These are phyloP conservation scores for Epinotia nisella DNA, from an alignment of 2,888 invertebrate species.

Conservation along the genomic window DNA sequence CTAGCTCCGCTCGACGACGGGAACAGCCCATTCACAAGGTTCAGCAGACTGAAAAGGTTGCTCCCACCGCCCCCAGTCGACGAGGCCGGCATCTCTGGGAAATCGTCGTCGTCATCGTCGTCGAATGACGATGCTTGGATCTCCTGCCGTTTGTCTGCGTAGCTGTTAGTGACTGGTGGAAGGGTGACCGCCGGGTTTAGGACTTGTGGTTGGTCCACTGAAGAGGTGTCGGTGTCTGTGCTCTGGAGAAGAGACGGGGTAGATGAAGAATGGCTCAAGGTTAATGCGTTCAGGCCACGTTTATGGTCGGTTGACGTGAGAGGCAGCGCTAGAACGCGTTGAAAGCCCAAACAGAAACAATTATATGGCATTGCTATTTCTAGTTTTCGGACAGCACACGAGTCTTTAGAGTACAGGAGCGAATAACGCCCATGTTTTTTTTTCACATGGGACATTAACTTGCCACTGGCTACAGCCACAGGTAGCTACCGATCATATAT, in stretches of 20 bases:
- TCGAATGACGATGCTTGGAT: conserved; percentile 46
- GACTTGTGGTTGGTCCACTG: conserved; percentile 15
- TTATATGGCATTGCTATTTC: too few species aligned
- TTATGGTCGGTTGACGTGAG: too few species aligned
- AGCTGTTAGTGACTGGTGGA: conserved; percentile 21
- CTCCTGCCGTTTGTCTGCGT: conserved; percentile 34
- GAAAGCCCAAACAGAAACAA: too few species aligned
- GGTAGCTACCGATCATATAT: too few species aligned
- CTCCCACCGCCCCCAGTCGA: conserved; percentile 63
- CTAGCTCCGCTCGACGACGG: conserved; percentile 61
- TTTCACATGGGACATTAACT: too few species aligned
- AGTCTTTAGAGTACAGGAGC: too few species aligned
- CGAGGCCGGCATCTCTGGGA: conserved; percentile 51
- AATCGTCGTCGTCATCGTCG: conserved; percentile 63
- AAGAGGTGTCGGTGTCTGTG: conserved; percentile 11
- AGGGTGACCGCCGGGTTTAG: conserved; percentile 33
- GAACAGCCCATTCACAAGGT: conserved; percentile 64
- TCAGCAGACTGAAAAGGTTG: conserved; percentile 69
- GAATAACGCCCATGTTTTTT: too few species aligned
- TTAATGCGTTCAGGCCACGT: too few species aligned
- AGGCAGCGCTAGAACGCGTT: too few species aligned
- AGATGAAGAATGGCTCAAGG: background rate
- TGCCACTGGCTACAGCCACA: too few species aligned
- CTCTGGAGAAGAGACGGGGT: background rate
- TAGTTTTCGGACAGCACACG: too few species aligned